Base-by-base conservation (phyloP, 2,113 vertebrate species). In the Natator depressus region DNA sequence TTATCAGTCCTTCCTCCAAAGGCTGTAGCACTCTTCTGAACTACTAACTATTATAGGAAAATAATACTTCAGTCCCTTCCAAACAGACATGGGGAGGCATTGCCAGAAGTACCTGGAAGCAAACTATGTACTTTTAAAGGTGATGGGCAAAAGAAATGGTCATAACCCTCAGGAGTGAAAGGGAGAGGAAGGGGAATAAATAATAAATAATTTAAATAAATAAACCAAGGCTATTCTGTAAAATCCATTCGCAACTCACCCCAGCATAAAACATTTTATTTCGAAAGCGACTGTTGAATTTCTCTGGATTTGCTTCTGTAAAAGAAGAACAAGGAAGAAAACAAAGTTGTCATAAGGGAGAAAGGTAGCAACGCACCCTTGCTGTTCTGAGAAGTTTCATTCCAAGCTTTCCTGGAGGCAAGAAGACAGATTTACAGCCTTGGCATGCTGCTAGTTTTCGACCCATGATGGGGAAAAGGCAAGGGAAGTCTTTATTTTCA, bases 191-290 rank as follows among this genome's bases (percentile, higher is more conserved):
- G 11, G 16, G 47, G 84, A 93, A 10, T 76, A 91, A 72, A 53
- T n/a, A 84, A 47, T 47, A 85, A 49, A 72, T n/a, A 24, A 94
- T 81, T 83, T 6, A 38, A 91, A 17, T 11, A 59, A 78, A 29
- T 83, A 59, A 82, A 17, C 25, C 72, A 42, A 20, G 29, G 81
- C n/a, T 1, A 88, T 94, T 92, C 69, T n/a, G 3, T 78, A 55
- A 93, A 25, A 94, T 0, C 2, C 91, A 91, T 69, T 54, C n/a
- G 20, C 29, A 89, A 99, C 99, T 99, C 96, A 99, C 99, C 98
- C 99, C 99, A 51, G 99, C 99, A 95, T 99, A 99, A 98, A 99
- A 99, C 99, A 99, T 99, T 98, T 99, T 99, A 98, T 99, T 99
- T 98, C 98, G 98, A 97, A 99, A 99, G 59, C 99, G 99, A 97